phyloP scores from a whole-genome alignment of 2,797 vertebrate genomes.

The Sebastes matsubarae region DNA sequence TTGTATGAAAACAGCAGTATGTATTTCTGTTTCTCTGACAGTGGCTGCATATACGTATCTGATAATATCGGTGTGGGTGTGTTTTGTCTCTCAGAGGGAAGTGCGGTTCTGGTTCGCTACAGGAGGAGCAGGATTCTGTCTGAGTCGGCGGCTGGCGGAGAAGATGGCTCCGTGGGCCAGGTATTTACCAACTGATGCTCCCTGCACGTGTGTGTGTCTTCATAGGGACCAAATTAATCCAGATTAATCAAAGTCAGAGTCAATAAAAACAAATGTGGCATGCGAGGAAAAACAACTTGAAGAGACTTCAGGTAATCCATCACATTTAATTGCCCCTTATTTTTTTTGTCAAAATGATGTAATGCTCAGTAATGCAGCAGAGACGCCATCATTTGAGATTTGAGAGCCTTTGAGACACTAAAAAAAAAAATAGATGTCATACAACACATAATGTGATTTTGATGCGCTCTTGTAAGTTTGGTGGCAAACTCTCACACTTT shows the following conservation, averaged over 20 bases:
- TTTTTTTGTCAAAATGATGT: neutral
- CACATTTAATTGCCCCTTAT: neutral
- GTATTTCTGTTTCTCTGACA: neutral
- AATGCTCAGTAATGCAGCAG: neutral
- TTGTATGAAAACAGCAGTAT: neutral
- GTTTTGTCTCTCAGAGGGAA: constrained; percentile 78
- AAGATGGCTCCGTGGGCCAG: constrained; percentile 95
- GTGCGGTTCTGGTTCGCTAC: constrained; percentile 96
- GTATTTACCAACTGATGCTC: constrained; percentile 61
- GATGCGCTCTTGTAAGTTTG: neutral
- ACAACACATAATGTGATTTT: neutral
- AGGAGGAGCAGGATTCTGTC: constrained; percentile 93
- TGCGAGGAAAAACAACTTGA: neutral
- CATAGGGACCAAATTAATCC: neutral
- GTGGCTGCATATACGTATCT: neutral
- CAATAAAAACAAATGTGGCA: neutral
- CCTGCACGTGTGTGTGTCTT: neutral
- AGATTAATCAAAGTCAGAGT: neutral
- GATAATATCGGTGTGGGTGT: neutral
- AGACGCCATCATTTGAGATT: neutral
- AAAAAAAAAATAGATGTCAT: neutral
- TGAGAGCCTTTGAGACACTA: neutral
- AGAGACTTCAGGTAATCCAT: neutral
- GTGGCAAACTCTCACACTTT: neutral
- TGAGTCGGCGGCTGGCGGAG: constrained; percentile 86